A percentile compares a stretch with the other conserved stretches of the same genome.
phyloP scores from a whole-genome alignment of 1,140 invertebrate species.

The Mycetomoellerius zeteki region DNA sequence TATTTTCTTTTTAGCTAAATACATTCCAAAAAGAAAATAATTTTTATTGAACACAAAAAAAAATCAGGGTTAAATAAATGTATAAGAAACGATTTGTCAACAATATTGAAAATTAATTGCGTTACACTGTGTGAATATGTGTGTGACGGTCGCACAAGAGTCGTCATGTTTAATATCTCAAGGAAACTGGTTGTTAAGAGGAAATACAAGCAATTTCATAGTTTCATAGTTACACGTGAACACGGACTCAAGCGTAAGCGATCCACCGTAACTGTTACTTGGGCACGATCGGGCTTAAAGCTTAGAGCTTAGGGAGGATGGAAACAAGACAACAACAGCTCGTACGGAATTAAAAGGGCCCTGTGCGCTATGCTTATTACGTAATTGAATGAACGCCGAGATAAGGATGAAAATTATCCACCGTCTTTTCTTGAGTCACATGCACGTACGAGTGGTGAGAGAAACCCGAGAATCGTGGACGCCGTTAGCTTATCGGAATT shows the following conservation, averaged over 20 bases:
- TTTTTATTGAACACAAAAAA: background rate
- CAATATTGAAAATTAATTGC: slow-evolving; percentile 1
- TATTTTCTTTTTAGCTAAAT: background rate
- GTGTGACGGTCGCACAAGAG: background rate
- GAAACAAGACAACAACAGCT: slow-evolving; percentile 27
- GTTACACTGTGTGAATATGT: background rate
- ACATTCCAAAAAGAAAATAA: background rate
- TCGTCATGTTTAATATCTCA: slow-evolving; percentile 40
- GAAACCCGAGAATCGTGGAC: slow-evolving; percentile 36
- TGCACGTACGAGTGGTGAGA: background rate
- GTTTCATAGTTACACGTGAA: slow-evolving; percentile 39
- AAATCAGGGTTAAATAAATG: background rate
- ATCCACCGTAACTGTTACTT: slow-evolving; percentile 46
- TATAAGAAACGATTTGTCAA: background rate
- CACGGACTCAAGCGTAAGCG: slow-evolving; percentile 4
- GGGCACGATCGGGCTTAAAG: slow-evolving; percentile 29
- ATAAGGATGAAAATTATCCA: slow-evolving; percentile 45
- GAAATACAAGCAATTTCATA: slow-evolving; percentile 35
- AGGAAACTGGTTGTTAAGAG: slow-evolving; percentile 3
- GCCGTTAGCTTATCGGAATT: slow-evolving; percentile 15
- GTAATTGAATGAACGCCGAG: slow-evolving; percentile 50
- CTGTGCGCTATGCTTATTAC: slow-evolving; percentile 24
- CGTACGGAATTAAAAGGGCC: slow-evolving; percentile 2
- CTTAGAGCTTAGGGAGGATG: background rate
- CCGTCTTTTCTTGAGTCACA: slow-evolving; percentile 7